Conservation (phyloP, 2,888 invertebrate species). For the Heteromurus nitidus region DNA sequence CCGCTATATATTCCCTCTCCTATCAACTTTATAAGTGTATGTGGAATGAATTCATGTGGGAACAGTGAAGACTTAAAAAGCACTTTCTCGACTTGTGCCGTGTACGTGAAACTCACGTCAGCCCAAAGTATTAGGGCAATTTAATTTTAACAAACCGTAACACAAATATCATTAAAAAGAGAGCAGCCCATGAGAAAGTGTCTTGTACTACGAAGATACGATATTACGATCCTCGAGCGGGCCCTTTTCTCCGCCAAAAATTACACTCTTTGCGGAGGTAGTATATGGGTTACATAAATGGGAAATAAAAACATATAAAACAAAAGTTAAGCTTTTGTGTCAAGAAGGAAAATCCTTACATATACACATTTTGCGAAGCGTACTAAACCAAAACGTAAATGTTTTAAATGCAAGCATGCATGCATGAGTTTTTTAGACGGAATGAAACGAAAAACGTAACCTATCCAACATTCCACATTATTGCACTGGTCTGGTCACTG, state of each 20-base stretch:
- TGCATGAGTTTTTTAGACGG: conserved; percentile 19
- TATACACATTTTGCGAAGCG: too few relatives aligned
- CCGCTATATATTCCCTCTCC: too few relatives aligned
- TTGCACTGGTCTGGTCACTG: neutral
- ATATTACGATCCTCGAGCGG: neutral
- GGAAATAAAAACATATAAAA: conserved; percentile 20
- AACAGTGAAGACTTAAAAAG: too few relatives aligned
- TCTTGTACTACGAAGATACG: too few relatives aligned
- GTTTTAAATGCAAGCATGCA: too few relatives aligned
- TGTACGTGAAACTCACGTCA: neutral
- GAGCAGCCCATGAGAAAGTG: too few relatives aligned
- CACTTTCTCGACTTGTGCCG: neutral
- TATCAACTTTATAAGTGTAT: too few relatives aligned
- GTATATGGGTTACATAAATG: neutral
- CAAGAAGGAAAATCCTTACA: conserved; percentile 15
- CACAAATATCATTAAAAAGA: conserved; percentile 48
- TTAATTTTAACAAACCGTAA: conserved; percentile 39
- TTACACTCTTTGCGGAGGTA: neutral
- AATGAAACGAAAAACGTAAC: too few relatives aligned
- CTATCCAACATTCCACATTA: conserved; percentile 25
- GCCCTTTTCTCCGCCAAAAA: neutral
- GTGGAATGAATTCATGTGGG: too few relatives aligned
- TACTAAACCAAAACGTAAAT: neutral
- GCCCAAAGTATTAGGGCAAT: conserved; percentile 19
- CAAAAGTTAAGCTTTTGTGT: conserved; percentile 35